Evolutionary conservation across 2,113 vertebrate species (phyloP).

Genomic region (Chionomys nivalis): DNA sequence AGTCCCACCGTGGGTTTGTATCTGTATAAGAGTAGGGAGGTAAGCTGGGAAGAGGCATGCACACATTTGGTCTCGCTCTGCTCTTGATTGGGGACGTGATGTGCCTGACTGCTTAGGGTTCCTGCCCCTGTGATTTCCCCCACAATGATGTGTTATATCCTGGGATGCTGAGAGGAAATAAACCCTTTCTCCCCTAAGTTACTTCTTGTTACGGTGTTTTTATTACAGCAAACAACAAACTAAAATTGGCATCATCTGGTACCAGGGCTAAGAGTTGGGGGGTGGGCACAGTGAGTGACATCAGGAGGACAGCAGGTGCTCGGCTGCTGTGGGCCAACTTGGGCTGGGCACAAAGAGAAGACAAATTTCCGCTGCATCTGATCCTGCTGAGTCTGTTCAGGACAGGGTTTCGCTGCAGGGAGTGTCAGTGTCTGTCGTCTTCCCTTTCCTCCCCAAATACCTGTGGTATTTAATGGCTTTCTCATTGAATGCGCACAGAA

Average conservation of each 20-base stretch:
- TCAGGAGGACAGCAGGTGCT: not conserved
- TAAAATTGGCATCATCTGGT: not conserved
- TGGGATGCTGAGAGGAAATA: not conserved
- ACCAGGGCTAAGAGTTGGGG: not conserved
- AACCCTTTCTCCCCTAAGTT: not conserved
- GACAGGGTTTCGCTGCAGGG: not conserved
- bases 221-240: not conserved
- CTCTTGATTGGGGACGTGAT: not conserved
- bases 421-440: not conserved
- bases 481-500: constrained; percentile 5
- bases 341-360: not conserved
- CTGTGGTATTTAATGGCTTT: constrained; percentile 45
- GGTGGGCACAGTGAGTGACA: not conserved
- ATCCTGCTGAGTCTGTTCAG: not conserved
- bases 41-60: not conserved
- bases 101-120: not conserved
- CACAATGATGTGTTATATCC: not conserved
- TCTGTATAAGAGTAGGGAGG: too few species aligned
- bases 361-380: not conserved
- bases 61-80: not conserved
- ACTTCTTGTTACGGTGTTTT: not conserved
- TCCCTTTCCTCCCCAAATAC: not conserved
- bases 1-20: not conserved
- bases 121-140: not conserved
- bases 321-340: not conserved